Evolutionary conservation across 2,888 invertebrate species (phyloP), one percentile per base, ranked within the genome.

Genomic region (Carpatolechia fugitivella): DNA sequence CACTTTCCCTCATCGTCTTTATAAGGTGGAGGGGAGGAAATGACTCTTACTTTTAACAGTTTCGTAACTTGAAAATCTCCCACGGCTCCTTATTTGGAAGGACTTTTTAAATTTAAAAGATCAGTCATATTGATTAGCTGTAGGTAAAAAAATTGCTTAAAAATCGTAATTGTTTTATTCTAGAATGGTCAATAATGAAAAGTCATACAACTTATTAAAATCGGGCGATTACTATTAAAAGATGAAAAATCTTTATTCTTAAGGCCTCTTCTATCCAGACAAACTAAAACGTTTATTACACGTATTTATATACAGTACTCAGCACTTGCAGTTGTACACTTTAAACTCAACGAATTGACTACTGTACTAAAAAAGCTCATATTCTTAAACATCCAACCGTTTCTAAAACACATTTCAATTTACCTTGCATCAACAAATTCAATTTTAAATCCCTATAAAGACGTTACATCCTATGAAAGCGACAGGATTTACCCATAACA

Each of bases 401-500:
- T 24, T 24, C 24, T 24, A 24, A 6, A 18, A 11, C 20, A 11
- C 8, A 41, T 20, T 41, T 41, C 16, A 38, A 38, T 38, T 38
- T 38, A n/a, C 38, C 16, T 16, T 16, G 38, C n/a, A 24, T 24
- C 24, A 6, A 6, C n/a, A 24, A 24, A 24, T 24, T 24, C 24
- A 24, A 6, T 24, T 24, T 24, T 24, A 24, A 24, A 24, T 24
- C 40, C 40, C 40, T 10, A 41, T 41, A 46, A 13, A 29, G 46
- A 5, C n/a, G 35, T 14, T 1, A 46, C 46, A 46, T 46, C 46
- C 46, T 29, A 13, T 14, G 46, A 46, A 46, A 46, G 46, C 29
- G 29, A 46, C 29, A 46, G 46, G 46, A 46, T 20, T 29, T 41
- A n/a, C 7, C 41, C 46, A 46, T 46, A 46, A 46, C 46, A 46